Conservation (phyloP, 2,888 invertebrate genomes). For the Mantis religiosa region DNA sequence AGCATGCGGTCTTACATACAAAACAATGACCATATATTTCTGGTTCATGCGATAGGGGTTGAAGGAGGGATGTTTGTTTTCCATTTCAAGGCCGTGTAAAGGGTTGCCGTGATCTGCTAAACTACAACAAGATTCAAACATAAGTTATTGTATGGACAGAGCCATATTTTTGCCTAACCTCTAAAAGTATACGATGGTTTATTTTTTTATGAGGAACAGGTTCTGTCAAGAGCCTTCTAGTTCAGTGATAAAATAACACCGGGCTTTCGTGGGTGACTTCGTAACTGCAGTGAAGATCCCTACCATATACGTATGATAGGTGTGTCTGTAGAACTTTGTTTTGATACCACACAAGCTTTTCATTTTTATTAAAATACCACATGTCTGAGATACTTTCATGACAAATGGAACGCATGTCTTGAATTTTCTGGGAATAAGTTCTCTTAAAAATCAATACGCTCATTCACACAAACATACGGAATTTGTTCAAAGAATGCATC, state of each 20-base stretch:
- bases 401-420: too few relatives aligned
- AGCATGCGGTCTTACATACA: background rate
- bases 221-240: background rate
- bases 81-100: conserved; percentile 1
- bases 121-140: too few relatives aligned
- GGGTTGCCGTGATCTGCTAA: background rate
- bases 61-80: conserved; percentile 8
- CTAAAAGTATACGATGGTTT: background rate
- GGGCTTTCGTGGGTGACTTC: background rate
- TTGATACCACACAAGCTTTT: too few relatives aligned
- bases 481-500: too few relatives aligned
- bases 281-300: background rate
- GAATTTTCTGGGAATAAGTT: too few relatives aligned
- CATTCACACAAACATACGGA: too few relatives aligned
- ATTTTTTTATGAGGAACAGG: too few relatives aligned
- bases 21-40: conserved; percentile 11
- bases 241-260: background rate
- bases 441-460: too few relatives aligned
- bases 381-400: too few relatives aligned
- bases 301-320: too few relatives aligned
- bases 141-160: background rate
- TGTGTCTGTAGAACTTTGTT: too few relatives aligned
- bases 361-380: too few relatives aligned
- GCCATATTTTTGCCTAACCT: background rate
- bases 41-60: background rate